Base-by-base conservation (phyloP, 1,140 invertebrate genomes). In the Drosophila rufa region DNA sequence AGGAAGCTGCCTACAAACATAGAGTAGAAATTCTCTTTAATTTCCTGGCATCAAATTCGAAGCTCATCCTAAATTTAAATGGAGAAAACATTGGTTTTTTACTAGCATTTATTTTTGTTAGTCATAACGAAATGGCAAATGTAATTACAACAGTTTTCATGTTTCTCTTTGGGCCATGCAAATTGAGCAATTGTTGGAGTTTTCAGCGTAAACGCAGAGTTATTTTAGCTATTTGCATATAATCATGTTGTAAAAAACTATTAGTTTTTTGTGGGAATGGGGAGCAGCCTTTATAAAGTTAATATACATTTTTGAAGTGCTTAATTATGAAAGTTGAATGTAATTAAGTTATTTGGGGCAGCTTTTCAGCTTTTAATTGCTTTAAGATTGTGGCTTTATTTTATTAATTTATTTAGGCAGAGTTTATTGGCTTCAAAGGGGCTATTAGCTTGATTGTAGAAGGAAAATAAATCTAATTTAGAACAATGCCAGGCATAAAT, bases 161-260 rank as follows among this genome's bases (percentile, higher is more conserved):
- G 38, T 55, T 55, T 25, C 53, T 56, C 53, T 56, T 11, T 56
- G 51, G 51, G 51, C 51, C 33, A 55, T 38, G 51, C 51, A 55
- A 55, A 55, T 55, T 55, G 51, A 36, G 33, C 19, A 56, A 56
- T 56, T 56, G 53, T 56, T 40, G 53, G 36, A 56, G 53, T 56
- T 55, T 40, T 15, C 51, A 55, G 17, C 51, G 51, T 38, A 22
- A 38, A 55, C 17, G 19, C 51, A 55, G 14, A 55, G 51, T 38
- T 55, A 55, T 55, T 55, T 56, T 22, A 12, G 53, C 53, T 56
- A 56, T 56, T 56, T 56, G 36, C 53, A 56, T 56, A 40, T 40
- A 56, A 56, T 40, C 53, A n/a, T 40, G 17, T 38, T 55, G 53
- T 56, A 56, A 40, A 56, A 40, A 56, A 56, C 53, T 56, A 56